Percentiles rank a stretch among this genome's conserved stretches.
These are phyloP conservation scores for Arothron firmamentum DNA, from an alignment of 2,113 vertebrate species.

Conservation along the genomic window DNA sequence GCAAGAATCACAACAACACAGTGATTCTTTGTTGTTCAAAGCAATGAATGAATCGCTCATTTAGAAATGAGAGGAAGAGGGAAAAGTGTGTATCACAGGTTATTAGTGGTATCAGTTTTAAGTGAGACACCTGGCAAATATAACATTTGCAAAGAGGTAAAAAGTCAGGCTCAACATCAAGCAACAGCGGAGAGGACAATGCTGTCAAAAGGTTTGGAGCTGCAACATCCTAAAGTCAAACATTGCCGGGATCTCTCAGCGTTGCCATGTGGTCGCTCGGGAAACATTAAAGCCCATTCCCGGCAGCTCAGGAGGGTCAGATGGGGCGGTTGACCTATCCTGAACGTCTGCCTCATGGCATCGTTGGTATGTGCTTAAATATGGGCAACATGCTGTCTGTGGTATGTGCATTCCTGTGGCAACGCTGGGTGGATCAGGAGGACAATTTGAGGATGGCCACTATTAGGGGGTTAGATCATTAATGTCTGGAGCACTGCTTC, in stretches of 20 bases:
- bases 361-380: constrained; percentile 60
- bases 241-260: constrained; percentile 71
- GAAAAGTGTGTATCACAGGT: too few relatives aligned
- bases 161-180: constrained; percentile 25
- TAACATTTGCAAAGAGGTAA: constrained; percentile 4
- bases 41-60: too few relatives aligned
- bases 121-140: neutral
- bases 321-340: constrained; percentile 55
- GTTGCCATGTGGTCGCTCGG: constrained; percentile 67
- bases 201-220: constrained; percentile 32
- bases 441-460: neutral
- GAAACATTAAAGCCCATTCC: constrained; percentile 64
- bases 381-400: constrained; percentile 46
- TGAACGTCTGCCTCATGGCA: constrained; percentile 38
- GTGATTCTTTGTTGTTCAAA: too few relatives aligned
- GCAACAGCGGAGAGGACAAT: constrained; percentile 25
- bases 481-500: constrained; percentile 44
- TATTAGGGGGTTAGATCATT: constrained; percentile 37
- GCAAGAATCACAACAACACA: too few relatives aligned
- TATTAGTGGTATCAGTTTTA: neutral
- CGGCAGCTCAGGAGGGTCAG: constrained; percentile 60
- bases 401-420: constrained; percentile 58
- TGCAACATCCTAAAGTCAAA: constrained; percentile 60
- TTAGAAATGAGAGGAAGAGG: too few relatives aligned
- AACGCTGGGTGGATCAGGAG: constrained; percentile 29